A percentile compares a stretch with the other conserved stretches of the same genome.
phyloP scores from a whole-genome alignment of 2,797 vertebrate genomes.

The Hapalemur alaotrensis region DNA sequence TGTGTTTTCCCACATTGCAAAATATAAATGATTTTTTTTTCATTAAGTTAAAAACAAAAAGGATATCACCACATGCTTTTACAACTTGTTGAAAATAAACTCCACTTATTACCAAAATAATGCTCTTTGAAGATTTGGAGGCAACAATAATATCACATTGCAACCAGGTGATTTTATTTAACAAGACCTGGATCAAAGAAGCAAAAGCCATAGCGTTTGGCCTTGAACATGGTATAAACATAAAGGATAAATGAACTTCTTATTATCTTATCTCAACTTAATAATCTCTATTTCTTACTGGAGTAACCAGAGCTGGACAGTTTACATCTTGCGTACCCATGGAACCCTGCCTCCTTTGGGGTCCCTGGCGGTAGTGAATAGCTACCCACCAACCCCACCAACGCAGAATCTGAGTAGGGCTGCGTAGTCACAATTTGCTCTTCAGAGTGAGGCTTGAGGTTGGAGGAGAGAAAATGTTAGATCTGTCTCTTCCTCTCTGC shows the following conservation, averaged over 20 bases:
- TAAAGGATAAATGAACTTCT: not conserved
- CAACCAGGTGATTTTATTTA: not conserved
- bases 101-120: not conserved
- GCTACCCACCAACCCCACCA: fast-evolving
- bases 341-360: fast-evolving
- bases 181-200: not conserved
- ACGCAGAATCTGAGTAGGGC: not conserved
- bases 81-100: constrained; percentile 22
- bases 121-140: not conserved
- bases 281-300: not conserved
- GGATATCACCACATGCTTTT: not conserved
- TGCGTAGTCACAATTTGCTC: not conserved
- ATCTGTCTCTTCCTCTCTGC: not conserved
- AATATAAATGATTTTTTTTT: not conserved
- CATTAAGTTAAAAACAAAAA: constrained; percentile 24
- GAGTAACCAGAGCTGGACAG: too few species aligned
- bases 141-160: not conserved
- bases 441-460: not conserved
- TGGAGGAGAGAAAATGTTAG: not conserved
- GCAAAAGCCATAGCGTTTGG: not conserved
- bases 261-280: not conserved
- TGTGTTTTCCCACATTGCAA: constrained; percentile 48
- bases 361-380: fast-evolving
- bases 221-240: not conserved
- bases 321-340: not conserved